Evolutionary conservation across 2,888 invertebrate species (phyloP).

Genomic region (Oscheius sp.): DNA sequence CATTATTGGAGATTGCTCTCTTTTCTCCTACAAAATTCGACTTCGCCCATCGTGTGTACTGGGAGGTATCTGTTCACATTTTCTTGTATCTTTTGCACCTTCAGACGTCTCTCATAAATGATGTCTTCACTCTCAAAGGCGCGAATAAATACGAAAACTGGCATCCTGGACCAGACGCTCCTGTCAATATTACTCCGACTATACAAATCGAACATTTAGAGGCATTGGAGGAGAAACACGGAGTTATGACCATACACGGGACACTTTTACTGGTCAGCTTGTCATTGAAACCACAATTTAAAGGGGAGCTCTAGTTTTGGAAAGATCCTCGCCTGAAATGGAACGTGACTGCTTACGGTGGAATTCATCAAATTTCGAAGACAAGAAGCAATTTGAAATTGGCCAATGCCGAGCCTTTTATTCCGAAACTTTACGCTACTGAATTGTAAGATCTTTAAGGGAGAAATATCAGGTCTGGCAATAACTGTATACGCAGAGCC

Average conservation of each 20-base stretch:
- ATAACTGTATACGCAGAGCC: too few species aligned
- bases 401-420: conserved; percentile 12
- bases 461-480: background rate
- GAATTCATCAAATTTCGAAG: background rate
- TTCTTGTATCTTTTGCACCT: too few species aligned
- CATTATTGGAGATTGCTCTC: background rate
- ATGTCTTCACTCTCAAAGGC: background rate
- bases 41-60: conserved; percentile 10
- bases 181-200: background rate
- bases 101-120: conserved; percentile 4
- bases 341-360: conserved; percentile 21
- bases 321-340: conserved; percentile 17
- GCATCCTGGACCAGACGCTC: background rate
- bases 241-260: conserved; percentile 11
- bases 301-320: conserved; percentile 8
- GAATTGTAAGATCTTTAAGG: conserved; percentile 18
- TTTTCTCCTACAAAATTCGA: conserved; percentile 4
- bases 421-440: conserved; percentile 19
- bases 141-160: conserved; percentile 7
- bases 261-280: conserved; percentile 9
- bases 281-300: background rate
- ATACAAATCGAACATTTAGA: conserved; percentile 8
- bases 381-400: background rate
- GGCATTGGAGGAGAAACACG: conserved; percentile 4
- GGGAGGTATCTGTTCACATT: conserved; percentile 13